Evolutionary conservation across 2,888 invertebrate species (phyloP), one percentile per base, ranked within the genome.

Genomic region (Eupelmus urozonus): DNA sequence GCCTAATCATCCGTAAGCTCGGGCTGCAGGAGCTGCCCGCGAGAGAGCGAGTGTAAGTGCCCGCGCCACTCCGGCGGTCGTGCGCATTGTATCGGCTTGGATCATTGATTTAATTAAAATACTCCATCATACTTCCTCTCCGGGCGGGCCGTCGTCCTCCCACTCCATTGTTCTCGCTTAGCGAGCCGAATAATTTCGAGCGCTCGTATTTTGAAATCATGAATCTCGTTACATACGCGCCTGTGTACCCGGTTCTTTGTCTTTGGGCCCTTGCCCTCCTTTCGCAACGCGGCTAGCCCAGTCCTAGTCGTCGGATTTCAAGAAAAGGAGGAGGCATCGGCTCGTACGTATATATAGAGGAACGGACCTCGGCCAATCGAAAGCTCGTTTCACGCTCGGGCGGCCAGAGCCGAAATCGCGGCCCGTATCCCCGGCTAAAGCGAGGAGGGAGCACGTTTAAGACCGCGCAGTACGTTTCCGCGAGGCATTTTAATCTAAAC

Each of bases 341-440:
- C 45, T 7, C 13, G 5, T 5, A 34, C 3, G 34, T 34, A 18
- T 69, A 49, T 60, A 71, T 49, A 71, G 73, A 34, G 34, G 53
- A 42, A 60, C 9, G 18, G 72, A 29, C 51, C 16, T n/a, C 71
- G 20, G 53, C 70, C 73, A 70, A 83, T 83, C 82, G 82, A 81
- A 82, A 82, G 81, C 82, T 83, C 81, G 82, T 83, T 83, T 83
- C 83, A 81, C 83, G 82, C 83, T 77, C 81, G 81, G 81, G 66
- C 77, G 82, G 53, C 16, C 60, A 5, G 16, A n/a, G 11, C 55
- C 57, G 45, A 49, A 51, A 51, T 51, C 65, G 51, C 65, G 49
- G 27, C 4, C 16, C 20, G 4, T 53, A 7, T 59, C 25, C 51
- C 23, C 16, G 13, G 42, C 49, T 34, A 73, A 73, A 63, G 1